Evolutionary conservation across 2,888 invertebrate species (phyloP), one percentile per base, ranked within the genome.

Genomic region (Hydriomena furcata): DNA sequence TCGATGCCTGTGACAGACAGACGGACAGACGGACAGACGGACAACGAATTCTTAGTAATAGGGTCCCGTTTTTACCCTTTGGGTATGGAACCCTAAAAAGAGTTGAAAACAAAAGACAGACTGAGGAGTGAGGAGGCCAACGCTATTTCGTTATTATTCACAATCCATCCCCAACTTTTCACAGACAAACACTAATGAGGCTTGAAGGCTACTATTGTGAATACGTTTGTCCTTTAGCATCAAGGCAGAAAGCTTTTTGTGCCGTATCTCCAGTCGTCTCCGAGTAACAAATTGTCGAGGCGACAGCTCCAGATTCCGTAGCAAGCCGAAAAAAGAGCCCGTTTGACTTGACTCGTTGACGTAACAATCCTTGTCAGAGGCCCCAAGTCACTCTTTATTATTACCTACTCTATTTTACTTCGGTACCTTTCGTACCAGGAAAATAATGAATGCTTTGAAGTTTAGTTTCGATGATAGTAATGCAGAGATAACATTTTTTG

Each of bases 281-380:
- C 30, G 38, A 11, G 48, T 60, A 57, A 57, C 57, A 55, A 60
- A 57, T 60, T 47, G 55, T 49, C 52, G 57, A 46, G 45, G 52
- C 43, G 60, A 57, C 57, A 51, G 42, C 32, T 31, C 47, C 60
- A 60, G 60, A 60, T 53, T 55, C 57, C 47, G 36, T 25, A 43
- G 42, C 46, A 37, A 47, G 45, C 34, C 34, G 42, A 42, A 47
- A 51, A 50, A 54, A 51, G 37, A 34, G 43, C 1, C 45, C 31
- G 54, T 51, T 54, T 57, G 50, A 53, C 54, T 52, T 21, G 10
- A 37, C 46, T 30, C 27, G 41, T 41, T 30, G 37, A 52, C 42
- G 53, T 49, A 47, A 52, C 54, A 50, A 47, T 55, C 50, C 47
- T 35, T 38, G 55, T 52, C 55, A 51, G 34, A 38, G 40, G 38